Conservation (phyloP, 2,113 vertebrate species). For the Apodemus speciosus region DNA sequence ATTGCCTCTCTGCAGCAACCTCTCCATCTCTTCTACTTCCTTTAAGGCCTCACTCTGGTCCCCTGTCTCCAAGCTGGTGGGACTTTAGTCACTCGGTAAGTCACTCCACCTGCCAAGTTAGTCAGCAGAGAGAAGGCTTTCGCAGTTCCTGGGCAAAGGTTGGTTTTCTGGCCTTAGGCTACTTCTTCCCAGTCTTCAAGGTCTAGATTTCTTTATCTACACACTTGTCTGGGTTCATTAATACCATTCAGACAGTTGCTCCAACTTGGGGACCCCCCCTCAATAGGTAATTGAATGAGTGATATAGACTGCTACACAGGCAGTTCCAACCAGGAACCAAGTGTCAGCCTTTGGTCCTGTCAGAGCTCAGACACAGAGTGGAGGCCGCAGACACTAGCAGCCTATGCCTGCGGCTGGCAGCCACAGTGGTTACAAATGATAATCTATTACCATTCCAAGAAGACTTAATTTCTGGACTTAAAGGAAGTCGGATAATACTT, state of each 20-base stretch:
- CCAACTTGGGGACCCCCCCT: not conserved
- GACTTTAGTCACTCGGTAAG: conserved; percentile 66
- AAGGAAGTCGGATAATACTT: conserved; percentile 72
- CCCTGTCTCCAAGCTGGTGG: not conserved
- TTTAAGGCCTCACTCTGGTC: conserved; percentile 56
- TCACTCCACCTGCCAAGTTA: conserved; percentile 69
- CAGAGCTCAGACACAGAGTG: conserved; percentile 17
- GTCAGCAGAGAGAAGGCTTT: conserved; percentile 65
- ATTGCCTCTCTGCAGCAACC: conserved; percentile 31
- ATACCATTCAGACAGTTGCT: conserved; percentile 49
- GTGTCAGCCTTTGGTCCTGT: not conserved
- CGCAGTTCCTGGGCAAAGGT: conserved; percentile 50
- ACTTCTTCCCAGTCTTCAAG: conserved; percentile 42
- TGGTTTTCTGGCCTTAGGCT: conserved; percentile 64
- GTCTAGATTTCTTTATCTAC: conserved; percentile 22
- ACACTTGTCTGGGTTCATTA: conserved; percentile 40
- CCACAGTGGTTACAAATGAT: conserved; percentile 52
- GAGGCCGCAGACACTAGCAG: conserved; percentile 20
- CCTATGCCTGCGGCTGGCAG: not conserved
- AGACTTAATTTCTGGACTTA: conserved; percentile 79
- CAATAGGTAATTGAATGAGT: not conserved
- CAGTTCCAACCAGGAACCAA: not conserved
- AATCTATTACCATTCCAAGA: conserved; percentile 65
- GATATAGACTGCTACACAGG: not conserved
- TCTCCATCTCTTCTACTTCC: conserved; percentile 42